phyloP scores from a whole-genome alignment of 2,797 vertebrate genomes.

The Enoplosus armatus region DNA sequence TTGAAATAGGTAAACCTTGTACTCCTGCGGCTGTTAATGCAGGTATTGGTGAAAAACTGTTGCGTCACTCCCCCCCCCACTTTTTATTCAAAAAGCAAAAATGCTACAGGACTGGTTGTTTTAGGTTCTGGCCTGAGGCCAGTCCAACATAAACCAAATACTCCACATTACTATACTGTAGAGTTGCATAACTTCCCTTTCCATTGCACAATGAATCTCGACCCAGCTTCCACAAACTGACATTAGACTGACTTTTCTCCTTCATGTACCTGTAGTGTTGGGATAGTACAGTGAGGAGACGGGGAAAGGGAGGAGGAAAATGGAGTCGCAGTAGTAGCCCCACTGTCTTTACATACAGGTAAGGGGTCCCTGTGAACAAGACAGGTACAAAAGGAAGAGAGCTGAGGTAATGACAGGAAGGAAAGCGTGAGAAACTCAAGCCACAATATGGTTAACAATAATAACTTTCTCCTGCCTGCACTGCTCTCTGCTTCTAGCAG shows the following conservation, averaged over 20 bases:
- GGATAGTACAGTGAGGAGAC: background rate
- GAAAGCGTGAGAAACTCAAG: background rate
- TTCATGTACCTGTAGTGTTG: background rate
- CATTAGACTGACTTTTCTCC: background rate
- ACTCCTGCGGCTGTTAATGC: background rate
- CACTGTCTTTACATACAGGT: background rate
- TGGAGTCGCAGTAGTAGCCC: no score
- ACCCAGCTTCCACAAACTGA: background rate
- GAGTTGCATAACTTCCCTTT: conserved; percentile 47
- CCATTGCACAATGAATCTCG: conserved; percentile 29
- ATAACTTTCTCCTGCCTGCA: background rate
- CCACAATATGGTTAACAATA: background rate
- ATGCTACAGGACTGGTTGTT: background rate
- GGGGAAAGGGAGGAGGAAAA: background rate
- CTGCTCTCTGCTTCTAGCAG: background rate
- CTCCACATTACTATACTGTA: background rate
- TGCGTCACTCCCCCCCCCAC: background rate
- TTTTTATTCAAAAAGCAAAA: background rate
- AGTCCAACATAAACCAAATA: conserved; percentile 44
- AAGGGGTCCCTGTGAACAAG: conserved; percentile 1
- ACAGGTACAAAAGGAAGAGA: background rate
- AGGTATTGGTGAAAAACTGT: background rate
- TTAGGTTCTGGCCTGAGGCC: conserved; percentile 4
- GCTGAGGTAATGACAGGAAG: conserved; percentile 30
- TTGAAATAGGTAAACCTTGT: background rate